These are phyloP conservation scores for Hedychridium roseum DNA, from an alignment of 2,888 invertebrate genomes.

Conservation along the genomic window DNA sequence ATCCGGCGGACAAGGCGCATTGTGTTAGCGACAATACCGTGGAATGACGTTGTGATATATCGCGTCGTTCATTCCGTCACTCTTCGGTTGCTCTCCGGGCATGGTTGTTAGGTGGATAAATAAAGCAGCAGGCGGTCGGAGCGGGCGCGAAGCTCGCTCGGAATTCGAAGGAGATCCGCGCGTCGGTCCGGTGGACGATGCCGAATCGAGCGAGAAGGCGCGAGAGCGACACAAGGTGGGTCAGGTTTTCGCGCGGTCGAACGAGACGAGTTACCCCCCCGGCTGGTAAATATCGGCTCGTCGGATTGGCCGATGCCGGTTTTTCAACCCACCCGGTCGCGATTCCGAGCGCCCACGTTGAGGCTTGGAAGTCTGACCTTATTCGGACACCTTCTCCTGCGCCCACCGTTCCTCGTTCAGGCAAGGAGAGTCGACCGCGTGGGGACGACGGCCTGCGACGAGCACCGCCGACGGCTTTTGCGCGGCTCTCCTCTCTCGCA, in stretches of 20 bases:
- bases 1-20: too few relatives aligned
- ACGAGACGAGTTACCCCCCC: not conserved
- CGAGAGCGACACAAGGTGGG: not conserved
- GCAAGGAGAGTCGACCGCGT: conserved; percentile 12
- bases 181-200: conserved; percentile 2
- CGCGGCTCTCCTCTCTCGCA: conserved; percentile 10
- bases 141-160: too few relatives aligned
- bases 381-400: conserved; percentile 60
- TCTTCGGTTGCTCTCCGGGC: not conserved
- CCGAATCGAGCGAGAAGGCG: too few relatives aligned
- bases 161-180: not conserved
- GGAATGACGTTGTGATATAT: too few relatives aligned
- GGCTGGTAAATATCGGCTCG: too few relatives aligned
- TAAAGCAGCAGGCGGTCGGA: too few relatives aligned
- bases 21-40: too few relatives aligned
- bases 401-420: conserved; percentile 45
- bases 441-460: conserved; percentile 7
- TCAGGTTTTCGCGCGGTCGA: not conserved
- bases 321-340: conserved; percentile 24
- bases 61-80: not conserved
- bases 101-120: not conserved
- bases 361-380: conserved; percentile 56
- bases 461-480: not conserved
- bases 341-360: conserved; percentile 47
- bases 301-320: conserved; percentile 1